These are phyloP conservation scores for Vespertilio murinus DNA, from an alignment of 2,797 vertebrate genomes.

Conservation along the genomic window DNA sequence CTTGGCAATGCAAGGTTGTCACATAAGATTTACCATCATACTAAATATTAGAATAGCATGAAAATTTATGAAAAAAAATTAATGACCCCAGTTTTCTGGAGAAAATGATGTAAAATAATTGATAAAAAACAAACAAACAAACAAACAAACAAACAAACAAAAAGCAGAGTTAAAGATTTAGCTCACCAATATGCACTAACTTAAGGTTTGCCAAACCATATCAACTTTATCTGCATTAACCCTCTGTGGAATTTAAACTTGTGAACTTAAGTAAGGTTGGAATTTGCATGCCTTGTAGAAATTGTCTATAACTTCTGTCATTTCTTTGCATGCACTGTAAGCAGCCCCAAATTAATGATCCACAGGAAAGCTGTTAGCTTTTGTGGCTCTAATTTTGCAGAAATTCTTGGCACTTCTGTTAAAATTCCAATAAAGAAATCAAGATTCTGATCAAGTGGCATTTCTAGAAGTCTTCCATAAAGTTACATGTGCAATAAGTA, in stretches of 20 bases:
- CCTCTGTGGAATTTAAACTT: slow-evolving; percentile 7
- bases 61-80: neutral
- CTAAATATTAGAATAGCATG: neutral
- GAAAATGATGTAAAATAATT: neutral
- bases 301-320: neutral
- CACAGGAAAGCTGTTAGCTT: neutral
- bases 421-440: neutral
- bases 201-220: neutral
- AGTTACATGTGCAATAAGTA: neutral
- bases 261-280: neutral
- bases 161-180: neutral
- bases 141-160: neutral
- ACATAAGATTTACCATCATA: neutral
- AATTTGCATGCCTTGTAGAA: neutral
- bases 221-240: neutral
- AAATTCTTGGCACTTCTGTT: neutral
- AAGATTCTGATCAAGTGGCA: neutral
- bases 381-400: neutral
- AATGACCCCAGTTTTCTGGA: neutral
- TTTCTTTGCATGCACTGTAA: neutral
- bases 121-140: neutral
- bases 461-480: neutral
- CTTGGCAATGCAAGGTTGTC: neutral
- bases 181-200: neutral
- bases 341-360: neutral